Conservation (phyloP, 1,140 invertebrate species). For the Meteorus sp. region DNA sequence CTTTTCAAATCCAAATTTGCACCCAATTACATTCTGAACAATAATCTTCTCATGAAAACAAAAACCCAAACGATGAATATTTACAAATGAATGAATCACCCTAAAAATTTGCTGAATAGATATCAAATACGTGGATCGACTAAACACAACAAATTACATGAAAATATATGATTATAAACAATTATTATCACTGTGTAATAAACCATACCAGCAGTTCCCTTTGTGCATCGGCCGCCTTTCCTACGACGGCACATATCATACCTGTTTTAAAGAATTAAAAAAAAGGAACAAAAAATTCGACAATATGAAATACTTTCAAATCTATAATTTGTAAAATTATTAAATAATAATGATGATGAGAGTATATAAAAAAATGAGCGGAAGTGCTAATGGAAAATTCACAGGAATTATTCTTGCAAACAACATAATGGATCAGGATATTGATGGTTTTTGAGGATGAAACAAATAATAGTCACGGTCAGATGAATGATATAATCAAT, state of each 20-base stretch:
- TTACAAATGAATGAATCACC: too few relatives aligned
- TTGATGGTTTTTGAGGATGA: not conserved
- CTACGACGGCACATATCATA: conserved; percentile 94
- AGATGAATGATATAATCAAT: not conserved
- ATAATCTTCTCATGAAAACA: too few relatives aligned
- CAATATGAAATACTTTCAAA: conserved; percentile 13
- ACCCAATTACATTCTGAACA: too few relatives aligned
- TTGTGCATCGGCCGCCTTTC: conserved; percentile 92
- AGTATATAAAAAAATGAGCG: not conserved
- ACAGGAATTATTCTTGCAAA: not conserved
- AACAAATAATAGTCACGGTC: not conserved
- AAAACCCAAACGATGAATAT: too few relatives aligned
- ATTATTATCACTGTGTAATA: conserved; percentile 56
- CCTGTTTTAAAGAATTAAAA: conserved; percentile 68
- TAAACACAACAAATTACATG: conserved; percentile 9
- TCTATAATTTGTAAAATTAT: not conserved
- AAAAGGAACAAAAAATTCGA: conserved; percentile 48
- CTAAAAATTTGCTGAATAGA: not conserved
- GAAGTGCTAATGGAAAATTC: not conserved
- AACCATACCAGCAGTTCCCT: conserved; percentile 91
- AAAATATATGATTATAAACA: conserved; percentile 28
- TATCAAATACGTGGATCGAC: not conserved
- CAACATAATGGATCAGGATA: too few relatives aligned
- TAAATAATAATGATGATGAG: not conserved
- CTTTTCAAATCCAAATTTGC: too few relatives aligned